Conservation (phyloP, 2,888 invertebrate species). For the Tinea trinotella region DNA sequence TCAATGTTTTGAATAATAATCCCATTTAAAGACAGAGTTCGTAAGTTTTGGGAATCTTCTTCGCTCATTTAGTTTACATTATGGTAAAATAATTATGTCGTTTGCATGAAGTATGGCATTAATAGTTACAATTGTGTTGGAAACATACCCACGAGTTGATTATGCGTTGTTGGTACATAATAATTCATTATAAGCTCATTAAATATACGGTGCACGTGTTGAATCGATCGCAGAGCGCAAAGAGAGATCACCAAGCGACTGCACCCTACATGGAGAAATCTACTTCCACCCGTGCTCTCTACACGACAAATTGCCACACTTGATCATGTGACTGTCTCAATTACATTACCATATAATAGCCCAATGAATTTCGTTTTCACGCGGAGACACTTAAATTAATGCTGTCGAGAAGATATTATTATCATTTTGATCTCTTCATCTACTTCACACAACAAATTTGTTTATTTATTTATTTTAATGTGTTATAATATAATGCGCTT, state of each 20-base stretch:
- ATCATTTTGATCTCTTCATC: not conserved
- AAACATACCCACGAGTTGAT: not conserved
- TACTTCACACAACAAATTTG: too few relatives aligned
- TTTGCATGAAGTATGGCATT: not conserved
- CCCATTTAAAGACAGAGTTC: too few relatives aligned
- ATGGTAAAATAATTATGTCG: not conserved
- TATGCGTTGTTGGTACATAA: not conserved
- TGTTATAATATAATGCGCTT: too few relatives aligned
- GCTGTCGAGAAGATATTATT: not conserved
- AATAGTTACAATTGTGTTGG: too few relatives aligned
- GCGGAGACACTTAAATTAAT: conserved; percentile 4
- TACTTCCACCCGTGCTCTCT: not conserved
- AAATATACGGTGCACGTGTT: conserved; percentile 20
- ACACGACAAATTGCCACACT: conserved; percentile 14
- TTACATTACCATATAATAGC: conserved; percentile 17
- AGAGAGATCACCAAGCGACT: conserved; percentile 1
- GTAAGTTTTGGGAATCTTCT: too few relatives aligned
- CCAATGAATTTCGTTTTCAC: conserved; percentile 11
- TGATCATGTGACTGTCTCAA: conserved; percentile 18
- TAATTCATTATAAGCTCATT: conserved; percentile 8
- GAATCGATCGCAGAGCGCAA: conserved; percentile 20
- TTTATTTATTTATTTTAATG: too few relatives aligned
- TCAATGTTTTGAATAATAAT: not conserved
- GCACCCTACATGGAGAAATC: conserved; percentile 18
- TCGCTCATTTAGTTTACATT: not conserved